Evolutionary conservation across 2,888 invertebrate genomes (phyloP), one percentile per base, ranked within the genome.

Genomic region (Pegoplata infirma): DNA sequence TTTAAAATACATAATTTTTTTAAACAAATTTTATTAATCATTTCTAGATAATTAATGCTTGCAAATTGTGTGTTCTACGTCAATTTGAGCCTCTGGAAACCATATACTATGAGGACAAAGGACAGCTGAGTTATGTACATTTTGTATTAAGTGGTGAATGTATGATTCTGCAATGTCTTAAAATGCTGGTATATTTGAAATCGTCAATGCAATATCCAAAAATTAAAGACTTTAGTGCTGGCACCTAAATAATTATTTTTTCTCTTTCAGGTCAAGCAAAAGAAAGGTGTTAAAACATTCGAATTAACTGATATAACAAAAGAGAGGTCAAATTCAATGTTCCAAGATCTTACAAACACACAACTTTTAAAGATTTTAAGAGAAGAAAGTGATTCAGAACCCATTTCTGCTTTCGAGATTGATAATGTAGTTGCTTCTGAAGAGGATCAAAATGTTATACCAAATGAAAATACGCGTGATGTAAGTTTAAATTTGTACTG

Each of bases 111-210:
- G 85, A 86, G 14, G 88, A 89, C 44, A 84, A 81, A 47, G 88
- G 86, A 21, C 82, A 84, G 0, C 59, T 87, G 2, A 85, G 86
- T 64, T 86, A 84, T 76, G 89, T 88, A 0, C 84, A 87, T 71
- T 89, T 89, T 77, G 86, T 89, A 2, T 79, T 89, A 6, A 89
- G 87, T 79, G 89, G 89, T 1, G 85, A 88, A 72, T 89, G 89
- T 59, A 84, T 86, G 78, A 88, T 89, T 23, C 81, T 89, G 8
- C 89, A 89, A 69, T 87, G 86, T 63, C 82, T 89, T 0, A 85
- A 86, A 79, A 83, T 88, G 53, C 81, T 83, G 81, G 88, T 86
- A 55, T 53, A 64, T 19, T 3, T 21, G 3, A n/a, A n/a, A n/a
- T n/a, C n/a, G n/a, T n/a, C n/a, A n/a, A n/a, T n/a, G n/a, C n/a